phyloP scores from a whole-genome alignment of 2,113 vertebrate species.

The Drymodes brunneopygia region DNA sequence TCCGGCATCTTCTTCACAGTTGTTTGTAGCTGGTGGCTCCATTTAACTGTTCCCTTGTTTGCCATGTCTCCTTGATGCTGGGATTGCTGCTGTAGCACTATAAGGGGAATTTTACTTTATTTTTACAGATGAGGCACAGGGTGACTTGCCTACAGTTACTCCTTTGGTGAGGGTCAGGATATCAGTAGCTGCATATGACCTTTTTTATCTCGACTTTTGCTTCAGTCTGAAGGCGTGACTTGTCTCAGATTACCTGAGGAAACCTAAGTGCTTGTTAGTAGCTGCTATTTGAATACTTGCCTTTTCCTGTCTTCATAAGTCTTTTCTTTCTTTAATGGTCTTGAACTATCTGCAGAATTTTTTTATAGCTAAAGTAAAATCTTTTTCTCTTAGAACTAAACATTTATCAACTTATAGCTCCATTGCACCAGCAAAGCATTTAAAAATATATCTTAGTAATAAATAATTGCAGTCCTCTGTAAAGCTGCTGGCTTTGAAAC shows the following conservation, averaged over 20 bases:
- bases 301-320: background rate
- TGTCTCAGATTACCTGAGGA: background rate
- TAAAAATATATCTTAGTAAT: slow-evolving; percentile 4
- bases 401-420: background rate
- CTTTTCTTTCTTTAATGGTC: background rate
- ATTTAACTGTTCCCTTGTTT: background rate
- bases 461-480: background rate
- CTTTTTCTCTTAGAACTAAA: background rate
- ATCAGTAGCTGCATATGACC: background rate
- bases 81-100: background rate
- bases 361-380: background rate
- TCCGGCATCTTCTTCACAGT: background rate
- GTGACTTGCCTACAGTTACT: background rate
- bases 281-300: background rate
- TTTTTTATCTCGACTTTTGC: background rate
- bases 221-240: background rate
- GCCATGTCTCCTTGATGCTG: background rate
- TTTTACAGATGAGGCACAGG: background rate
- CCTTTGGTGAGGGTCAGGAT: background rate
- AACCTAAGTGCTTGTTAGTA: background rate
- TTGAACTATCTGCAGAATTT: background rate
- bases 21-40: background rate
- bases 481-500: slow-evolving; percentile 29
- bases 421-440: background rate
- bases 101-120: background rate